Conservation (phyloP, 2,797 vertebrate species). For the Microctenopoma lineatum region DNA sequence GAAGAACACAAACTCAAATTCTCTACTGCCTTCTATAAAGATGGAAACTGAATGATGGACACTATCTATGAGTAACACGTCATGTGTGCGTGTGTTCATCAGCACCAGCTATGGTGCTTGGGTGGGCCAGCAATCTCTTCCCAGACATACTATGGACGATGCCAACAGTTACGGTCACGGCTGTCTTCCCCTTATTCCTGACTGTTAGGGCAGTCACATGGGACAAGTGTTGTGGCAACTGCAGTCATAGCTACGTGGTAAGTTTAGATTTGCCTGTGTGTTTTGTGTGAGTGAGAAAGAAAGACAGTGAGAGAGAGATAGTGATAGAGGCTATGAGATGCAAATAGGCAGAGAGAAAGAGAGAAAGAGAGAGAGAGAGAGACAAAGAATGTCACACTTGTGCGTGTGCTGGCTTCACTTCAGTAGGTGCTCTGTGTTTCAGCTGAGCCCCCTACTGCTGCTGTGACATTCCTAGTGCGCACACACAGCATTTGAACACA, state of each 20-base stretch:
- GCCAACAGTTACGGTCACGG: constrained; percentile 73
- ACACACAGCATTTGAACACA: constrained; percentile 29
- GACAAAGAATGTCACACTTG: constrained; percentile 19
- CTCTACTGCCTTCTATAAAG: constrained; percentile 31
- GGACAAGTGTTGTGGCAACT: constrained; percentile 82
- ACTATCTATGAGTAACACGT: constrained; percentile 42
- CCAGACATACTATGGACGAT: constrained; percentile 51
- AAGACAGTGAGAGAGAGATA: constrained; percentile 1
- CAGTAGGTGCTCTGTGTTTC: constrained; percentile 19
- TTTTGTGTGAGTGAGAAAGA: constrained; percentile 35
- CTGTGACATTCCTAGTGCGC: not conserved
- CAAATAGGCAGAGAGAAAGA: constrained; percentile 1
- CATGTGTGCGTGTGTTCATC: constrained; percentile 14
- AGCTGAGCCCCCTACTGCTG: constrained; percentile 14
- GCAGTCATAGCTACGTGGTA: constrained; percentile 69
- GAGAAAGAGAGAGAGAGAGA: constrained; percentile 9
- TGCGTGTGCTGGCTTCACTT: constrained; percentile 22
- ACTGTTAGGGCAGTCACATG: constrained; percentile 57
- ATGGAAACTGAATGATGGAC: constrained; percentile 45
- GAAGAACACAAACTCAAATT: constrained; percentile 13
- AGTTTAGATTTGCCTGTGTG: constrained; percentile 52
- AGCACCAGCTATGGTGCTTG: constrained; percentile 61
- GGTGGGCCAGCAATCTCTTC: constrained; percentile 71
- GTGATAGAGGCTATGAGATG: constrained; percentile 2
- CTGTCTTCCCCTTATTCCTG: constrained; percentile 61